These are phyloP conservation scores for Orius insidiosus DNA, from an alignment of 1,140 invertebrate genomes.

Conservation along the genomic window DNA sequence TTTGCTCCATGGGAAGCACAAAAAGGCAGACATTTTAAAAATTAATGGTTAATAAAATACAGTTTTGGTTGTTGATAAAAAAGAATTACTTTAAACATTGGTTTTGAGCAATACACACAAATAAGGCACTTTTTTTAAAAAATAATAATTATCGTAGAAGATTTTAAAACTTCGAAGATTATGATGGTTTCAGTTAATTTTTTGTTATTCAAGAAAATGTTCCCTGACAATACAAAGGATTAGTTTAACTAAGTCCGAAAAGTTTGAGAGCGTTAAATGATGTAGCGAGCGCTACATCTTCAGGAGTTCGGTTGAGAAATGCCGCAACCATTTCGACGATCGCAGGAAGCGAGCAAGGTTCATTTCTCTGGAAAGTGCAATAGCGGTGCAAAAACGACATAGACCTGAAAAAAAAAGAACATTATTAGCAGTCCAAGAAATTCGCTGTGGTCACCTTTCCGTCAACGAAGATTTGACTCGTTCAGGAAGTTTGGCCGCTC, in stretches of 20 bases:
- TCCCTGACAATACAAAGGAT: too few relatives aligned
- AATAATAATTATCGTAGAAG: too few relatives aligned
- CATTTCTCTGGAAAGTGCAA: slow-evolving; percentile 90
- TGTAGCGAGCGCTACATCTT: slow-evolving; percentile 80
- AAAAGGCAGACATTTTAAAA: too few relatives aligned
- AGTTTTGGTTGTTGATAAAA: too few relatives aligned
- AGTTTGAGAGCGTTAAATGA: slow-evolving; percentile 86
- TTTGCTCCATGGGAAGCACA: too few relatives aligned
- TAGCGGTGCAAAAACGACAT: slow-evolving; percentile 50
- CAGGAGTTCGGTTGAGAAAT: slow-evolving; percentile 66
- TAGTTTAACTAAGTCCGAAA: slow-evolving; percentile 47
- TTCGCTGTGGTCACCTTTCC: slow-evolving; percentile 60
- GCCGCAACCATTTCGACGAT: slow-evolving; percentile 87
- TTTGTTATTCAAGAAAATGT: too few relatives aligned
- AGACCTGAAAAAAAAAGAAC: slow-evolving; percentile 30
- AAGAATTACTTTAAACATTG: too few relatives aligned
- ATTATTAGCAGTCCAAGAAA: background rate
- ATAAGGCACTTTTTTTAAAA: too few relatives aligned
- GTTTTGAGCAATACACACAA: too few relatives aligned
- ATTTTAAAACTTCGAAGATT: too few relatives aligned
- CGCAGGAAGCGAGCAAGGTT: slow-evolving; percentile 82
- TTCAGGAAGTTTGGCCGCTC: slow-evolving; percentile 74
- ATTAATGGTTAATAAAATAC: too few relatives aligned
- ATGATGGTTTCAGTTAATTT: too few relatives aligned
- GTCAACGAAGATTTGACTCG: slow-evolving; percentile 75